Base-by-base conservation (phyloP, 2,888 invertebrate species). In the Melikaiella ostensackeni region DNA sequence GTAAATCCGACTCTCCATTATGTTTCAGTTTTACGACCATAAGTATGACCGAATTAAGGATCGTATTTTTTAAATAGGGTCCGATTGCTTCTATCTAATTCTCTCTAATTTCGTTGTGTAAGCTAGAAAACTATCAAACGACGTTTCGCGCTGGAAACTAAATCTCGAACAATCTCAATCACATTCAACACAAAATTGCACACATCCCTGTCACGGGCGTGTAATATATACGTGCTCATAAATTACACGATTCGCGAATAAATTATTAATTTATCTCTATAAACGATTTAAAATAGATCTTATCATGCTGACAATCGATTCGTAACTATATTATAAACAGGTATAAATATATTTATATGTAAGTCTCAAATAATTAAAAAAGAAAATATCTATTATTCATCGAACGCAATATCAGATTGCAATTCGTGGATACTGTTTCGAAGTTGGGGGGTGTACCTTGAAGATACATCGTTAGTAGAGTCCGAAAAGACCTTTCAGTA, bases 211-310 rank as follows among this genome's bases (percentile, higher is more conserved):
- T 21, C 63, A 66, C 16, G 11, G 46, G 46, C 50, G n/a, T 70
- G 19, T 33, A 33, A 35, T 63, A n/a, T 63, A 46, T 70, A 70
- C 27, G 70, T 70, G 70, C 70, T 50, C 19, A 64, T 42, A 70
- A 70, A 50, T 70, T 70, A 70, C 70, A 70, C 50, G 70, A 70
- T 70, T 70, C 27, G 27, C 50, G 33, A 70, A 70, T 70, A 70
- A 70, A 70, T 70, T 70, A 70, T 70, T 30, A 70, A 33, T 55
- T 70, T 55, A 50, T 30, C 30, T 70, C 42, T 66, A 70, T 50
- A 30, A 70, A 70, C 50, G 70, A 70, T 70, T 70, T 70, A 70
- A 50, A 70, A 70, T 70, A 50, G n/a, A 70, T 70, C 50, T 50
- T 55, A 70, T 63, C 19, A 63, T 30, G 70, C 70, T 33, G 50